Evolutionary conservation across 2,113 vertebrate genomes (phyloP).

Genomic region (Labeo rohita): DNA sequence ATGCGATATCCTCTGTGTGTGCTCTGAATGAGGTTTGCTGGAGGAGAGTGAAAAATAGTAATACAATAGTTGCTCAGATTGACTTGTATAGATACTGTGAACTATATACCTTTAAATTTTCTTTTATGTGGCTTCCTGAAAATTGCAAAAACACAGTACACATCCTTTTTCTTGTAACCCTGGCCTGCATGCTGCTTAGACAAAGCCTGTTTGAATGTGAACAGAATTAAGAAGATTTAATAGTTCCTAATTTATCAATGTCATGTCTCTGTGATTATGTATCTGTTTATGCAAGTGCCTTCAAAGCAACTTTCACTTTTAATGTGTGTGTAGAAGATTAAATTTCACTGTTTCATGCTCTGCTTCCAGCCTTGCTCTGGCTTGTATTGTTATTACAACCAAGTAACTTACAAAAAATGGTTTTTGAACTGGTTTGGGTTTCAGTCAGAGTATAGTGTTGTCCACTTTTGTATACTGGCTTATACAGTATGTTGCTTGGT

Average conservation of each 20-base stretch:
- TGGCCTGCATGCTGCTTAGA: not conserved
- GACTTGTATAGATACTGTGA: not conserved
- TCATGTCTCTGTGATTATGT: not conserved
- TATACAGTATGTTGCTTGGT: not conserved
- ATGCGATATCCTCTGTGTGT: constrained; percentile 29
- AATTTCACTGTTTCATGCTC: not conserved
- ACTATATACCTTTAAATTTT: constrained; percentile 18
- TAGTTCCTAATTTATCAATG: not conserved
- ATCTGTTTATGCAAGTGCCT: not conserved
- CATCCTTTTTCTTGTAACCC: constrained; percentile 24
- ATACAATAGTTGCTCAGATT: constrained; percentile 37
- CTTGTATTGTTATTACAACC: not conserved
- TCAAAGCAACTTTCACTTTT: constrained; percentile 11
- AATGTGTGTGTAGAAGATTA: not conserved
- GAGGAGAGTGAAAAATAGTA: constrained; percentile 22
- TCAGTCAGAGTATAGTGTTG: not conserved
- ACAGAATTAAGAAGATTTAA: not conserved
- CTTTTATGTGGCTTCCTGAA: constrained; percentile 31
- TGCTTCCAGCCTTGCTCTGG: not conserved
- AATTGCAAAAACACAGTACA: constrained; percentile 6
- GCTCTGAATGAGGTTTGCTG: constrained; percentile 35
- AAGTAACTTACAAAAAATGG: not conserved
- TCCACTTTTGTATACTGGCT: not conserved
- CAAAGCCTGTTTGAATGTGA: not conserved
- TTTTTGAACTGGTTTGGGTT: not conserved